Base-by-base conservation (phyloP, 2,113 vertebrate genomes). In the Vimba vimba region DNA sequence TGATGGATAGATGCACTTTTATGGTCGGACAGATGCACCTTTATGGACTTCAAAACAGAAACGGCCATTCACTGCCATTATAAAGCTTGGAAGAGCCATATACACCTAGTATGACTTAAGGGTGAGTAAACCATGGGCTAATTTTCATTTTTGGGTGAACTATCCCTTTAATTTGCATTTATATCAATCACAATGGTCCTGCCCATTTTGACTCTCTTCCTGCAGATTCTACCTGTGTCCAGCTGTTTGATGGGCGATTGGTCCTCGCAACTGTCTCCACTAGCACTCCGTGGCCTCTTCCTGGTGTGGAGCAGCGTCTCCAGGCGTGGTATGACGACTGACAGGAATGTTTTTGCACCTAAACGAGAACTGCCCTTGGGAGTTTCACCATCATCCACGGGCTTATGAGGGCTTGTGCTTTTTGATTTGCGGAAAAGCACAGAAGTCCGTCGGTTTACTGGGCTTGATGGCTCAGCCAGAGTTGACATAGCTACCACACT, bases 301-400 rank as follows among this genome's bases (percentile, higher is more conserved):
- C 97, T 95, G 95, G 96, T 95, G 93, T 99, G 97, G 89, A 99
- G 96, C 73, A 99, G 95, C 89, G 96, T 98, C 95, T 99, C 98
- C 95, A 99, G 97, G 89, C 97, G 95, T 88, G 98, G 98, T 94
- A 99, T 97, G 92, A 99, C 97, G 95, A 99, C 97, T 83, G 98
- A 98, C 95, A 99, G 94, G 96, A 99, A 97, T 93, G 97, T 97
- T 94, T 98, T 98, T 94, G 97, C 96, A 87, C 97, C 97, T 92
- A 98, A 95, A 95, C 97, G 96, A 82, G 95, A 94, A 94, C 95
- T 94, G 87, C 92, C 94, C 89, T 95, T 95, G 90, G 95, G 97
- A 80, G 95, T 95, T 87, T 95, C 96, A 91, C 94, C 92, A 91
- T 92, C 95, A 94, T 93, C 95, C 88, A 91, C 90, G 87, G 94